Percentiles rank a stretch among this genome's conserved stretches.
phyloP scores from a whole-genome alignment of 2,113 vertebrate genomes.

The Marmota monax region DNA sequence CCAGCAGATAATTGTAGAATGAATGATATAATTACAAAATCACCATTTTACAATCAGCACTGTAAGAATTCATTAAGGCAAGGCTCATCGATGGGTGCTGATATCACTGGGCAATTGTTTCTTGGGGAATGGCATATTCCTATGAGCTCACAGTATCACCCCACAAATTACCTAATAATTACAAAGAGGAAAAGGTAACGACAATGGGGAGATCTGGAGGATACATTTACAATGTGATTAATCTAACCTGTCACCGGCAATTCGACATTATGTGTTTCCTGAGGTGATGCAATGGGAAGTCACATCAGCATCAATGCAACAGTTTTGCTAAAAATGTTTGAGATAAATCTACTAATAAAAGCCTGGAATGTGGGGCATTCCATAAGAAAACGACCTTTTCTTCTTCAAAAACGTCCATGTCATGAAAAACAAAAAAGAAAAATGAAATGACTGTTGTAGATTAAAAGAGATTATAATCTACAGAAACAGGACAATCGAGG shows the following conservation, averaged over 20 bases:
- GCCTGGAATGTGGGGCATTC: background rate
- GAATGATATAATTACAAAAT: conserved; percentile 28
- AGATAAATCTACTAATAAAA: background rate
- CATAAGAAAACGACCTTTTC: background rate
- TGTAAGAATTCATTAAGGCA: background rate
- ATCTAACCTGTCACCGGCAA: background rate
- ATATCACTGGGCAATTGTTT: background rate
- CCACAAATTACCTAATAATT: background rate
- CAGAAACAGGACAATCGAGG: background rate
- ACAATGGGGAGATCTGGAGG: background rate
- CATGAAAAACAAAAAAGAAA: background rate
- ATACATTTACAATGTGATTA: background rate
- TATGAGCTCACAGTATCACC: background rate
- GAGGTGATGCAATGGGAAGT: background rate
- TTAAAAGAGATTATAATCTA: background rate
- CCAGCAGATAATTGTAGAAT: background rate
- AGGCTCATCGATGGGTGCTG: background rate
- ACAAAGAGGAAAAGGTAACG: background rate
- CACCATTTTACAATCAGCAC: background rate
- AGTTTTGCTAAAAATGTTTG: background rate
- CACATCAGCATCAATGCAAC: background rate
- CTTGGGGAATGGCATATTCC: background rate
- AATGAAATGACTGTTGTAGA: background rate
- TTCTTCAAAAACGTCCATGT: background rate
- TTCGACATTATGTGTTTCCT: background rate